Evolutionary conservation across 1,140 invertebrate genomes (phyloP), one percentile per base, ranked within the genome.

Genomic region (Lasioglossum baleicum): DNA sequence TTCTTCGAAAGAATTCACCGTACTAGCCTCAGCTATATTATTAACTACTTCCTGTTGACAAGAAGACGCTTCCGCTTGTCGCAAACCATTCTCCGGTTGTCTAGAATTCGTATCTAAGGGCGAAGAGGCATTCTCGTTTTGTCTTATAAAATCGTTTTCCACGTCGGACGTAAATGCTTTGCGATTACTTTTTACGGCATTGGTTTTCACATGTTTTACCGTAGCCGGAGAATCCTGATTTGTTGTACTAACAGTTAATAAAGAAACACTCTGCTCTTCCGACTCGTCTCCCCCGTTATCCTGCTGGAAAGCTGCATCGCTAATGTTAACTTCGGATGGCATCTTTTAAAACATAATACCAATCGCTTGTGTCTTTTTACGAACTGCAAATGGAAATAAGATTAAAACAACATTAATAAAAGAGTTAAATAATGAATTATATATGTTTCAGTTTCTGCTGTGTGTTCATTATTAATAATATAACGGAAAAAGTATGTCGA

Each of bases 321-420:
- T 81, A 10, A 78, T 70, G 82, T 88, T 83, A 78, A 89, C 83
- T 84, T 89, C 88, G 40, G 90, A 90, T 80, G 90, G 89, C 91
- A 92, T 91, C 35, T 87, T 78, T 80, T 76, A 74, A 76, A 75
- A 77, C 85, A 86, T 86, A 86, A 2, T 83, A 76, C 20, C 22
- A 60, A 35, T 76, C 42, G 42, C 61, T 76, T 72, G 13, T 71
- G 42, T 53, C 4, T 68, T 58, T 61, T 68, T 76, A 51, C 20
- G 53, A 58, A 20, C 83, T 85, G 63, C n/a, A 73, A 76, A 74
- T n/a, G 26, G 61, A 3, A 26, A 42, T 64, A 35, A 31, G 58
- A 26, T 61, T 44, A 48, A 71, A 70, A 75, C 51, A 7, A 31
- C 15, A 84, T 75, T 51, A 26, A 58, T 44, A 51, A 26, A n/a